These are phyloP conservation scores for Stomatorhinus ivindoensis DNA, from an alignment of 2,113 vertebrate species.

Conservation along the genomic window DNA sequence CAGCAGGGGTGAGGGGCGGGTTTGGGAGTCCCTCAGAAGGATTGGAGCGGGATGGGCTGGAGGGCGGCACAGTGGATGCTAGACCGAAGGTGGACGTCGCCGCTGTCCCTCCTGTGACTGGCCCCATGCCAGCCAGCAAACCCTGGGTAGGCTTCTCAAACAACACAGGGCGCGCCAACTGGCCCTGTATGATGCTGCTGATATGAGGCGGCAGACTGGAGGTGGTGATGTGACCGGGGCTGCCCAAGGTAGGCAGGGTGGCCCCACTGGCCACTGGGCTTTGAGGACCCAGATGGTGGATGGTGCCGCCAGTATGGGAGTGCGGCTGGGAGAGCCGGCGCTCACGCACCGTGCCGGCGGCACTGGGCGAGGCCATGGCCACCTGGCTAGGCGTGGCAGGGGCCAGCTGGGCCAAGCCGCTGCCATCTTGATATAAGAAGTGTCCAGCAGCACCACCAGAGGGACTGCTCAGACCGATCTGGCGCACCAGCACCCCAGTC, in stretches of 20 bases:
- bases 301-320: conserved; percentile 83
- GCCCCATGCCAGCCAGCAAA: conserved; percentile 65
- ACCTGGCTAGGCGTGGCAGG: conserved; percentile 66
- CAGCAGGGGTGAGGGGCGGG: conserved; percentile 63
- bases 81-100: conserved; percentile 64
- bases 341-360: conserved; percentile 62
- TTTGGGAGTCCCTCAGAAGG: conserved; percentile 67
- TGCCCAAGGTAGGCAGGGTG: conserved; percentile 64
- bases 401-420: conserved; percentile 74
- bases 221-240: conserved; percentile 77
- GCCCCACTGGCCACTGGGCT: conserved; percentile 71
- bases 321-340: conserved; percentile 81
- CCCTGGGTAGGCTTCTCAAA: conserved; percentile 71
- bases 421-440: conserved; percentile 81
- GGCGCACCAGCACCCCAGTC: conserved; percentile 73
- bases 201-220: conserved; percentile 83
- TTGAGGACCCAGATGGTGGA: conserved; percentile 82
- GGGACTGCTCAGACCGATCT: conserved; percentile 72
- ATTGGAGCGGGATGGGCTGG: conserved; percentile 76
- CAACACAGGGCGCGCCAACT: conserved; percentile 71
- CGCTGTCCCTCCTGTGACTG: conserved; percentile 36
- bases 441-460: conserved; percentile 56
- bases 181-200: conserved; percentile 85
- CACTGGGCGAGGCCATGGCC: conserved; percentile 63
- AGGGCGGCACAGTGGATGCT: conserved; percentile 72